Conservation (phyloP, 2,113 vertebrate species). For the Centropus bengalensis region DNA sequence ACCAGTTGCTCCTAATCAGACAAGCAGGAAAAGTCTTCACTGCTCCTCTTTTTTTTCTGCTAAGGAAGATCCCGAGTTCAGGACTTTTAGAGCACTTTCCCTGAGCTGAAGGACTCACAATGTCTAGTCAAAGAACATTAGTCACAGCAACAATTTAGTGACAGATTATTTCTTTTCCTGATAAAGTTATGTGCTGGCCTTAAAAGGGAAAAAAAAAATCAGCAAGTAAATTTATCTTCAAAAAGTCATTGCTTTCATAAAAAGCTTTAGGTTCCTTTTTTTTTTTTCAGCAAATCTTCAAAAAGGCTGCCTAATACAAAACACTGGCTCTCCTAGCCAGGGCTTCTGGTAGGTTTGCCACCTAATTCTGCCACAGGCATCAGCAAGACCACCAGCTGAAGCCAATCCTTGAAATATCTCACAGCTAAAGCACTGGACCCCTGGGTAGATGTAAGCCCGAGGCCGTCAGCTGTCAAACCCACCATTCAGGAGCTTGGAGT, state of each 20-base stretch:
- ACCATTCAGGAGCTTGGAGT: background rate
- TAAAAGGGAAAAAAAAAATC: background rate
- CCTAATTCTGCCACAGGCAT: background rate
- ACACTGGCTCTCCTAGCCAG: background rate
- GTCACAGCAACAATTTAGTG: conserved; percentile 32
- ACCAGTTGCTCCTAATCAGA: background rate
- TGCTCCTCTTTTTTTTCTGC: background rate
- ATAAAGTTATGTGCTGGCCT: background rate
- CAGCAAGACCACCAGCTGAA: background rate
- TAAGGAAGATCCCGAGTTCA: background rate
- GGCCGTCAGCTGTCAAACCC: background rate
- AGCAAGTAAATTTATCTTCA: background rate
- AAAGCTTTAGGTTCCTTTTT: background rate
- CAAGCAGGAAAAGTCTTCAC: background rate
- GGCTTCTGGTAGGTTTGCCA: background rate
- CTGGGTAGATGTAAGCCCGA: accelerated
- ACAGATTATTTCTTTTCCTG: conserved; percentile 40
- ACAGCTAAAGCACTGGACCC: background rate
- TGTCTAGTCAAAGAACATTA: conserved; percentile 47
- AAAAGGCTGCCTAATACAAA: background rate
- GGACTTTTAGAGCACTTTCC: background rate
- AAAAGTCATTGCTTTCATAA: background rate
- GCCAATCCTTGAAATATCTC: background rate
- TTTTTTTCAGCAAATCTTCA: background rate
- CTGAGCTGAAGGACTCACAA: background rate